Conservation (phyloP, 2,797 vertebrate species). For the Diglossa cyanea region DNA sequence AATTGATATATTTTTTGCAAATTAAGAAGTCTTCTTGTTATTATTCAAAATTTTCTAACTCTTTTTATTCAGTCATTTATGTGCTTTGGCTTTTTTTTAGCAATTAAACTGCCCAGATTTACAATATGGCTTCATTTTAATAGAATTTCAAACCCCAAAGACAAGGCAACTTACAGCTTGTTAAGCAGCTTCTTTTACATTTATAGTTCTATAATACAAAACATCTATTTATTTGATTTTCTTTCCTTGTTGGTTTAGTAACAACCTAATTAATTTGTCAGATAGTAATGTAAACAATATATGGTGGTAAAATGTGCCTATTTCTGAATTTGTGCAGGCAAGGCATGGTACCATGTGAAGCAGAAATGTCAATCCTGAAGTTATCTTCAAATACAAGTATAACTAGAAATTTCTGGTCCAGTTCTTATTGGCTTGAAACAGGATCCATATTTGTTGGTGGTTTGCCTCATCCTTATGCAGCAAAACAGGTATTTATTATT, state of each 20-base stretch:
- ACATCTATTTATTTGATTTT: slow-evolving; percentile 45
- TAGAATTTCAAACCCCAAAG: not conserved
- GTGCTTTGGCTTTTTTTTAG: not conserved
- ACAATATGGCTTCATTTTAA: slow-evolving; percentile 21
- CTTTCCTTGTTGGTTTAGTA: slow-evolving; percentile 33
- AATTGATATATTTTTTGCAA: not conserved
- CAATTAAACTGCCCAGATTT: slow-evolving; percentile 6
- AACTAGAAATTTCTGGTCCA: slow-evolving; percentile 67
- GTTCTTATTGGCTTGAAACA: slow-evolving; percentile 61
- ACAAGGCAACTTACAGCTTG: not conserved
- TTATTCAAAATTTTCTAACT: not conserved
- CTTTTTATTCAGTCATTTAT: not conserved
- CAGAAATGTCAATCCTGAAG: slow-evolving; percentile 76
- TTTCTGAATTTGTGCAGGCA: slow-evolving; percentile 77
- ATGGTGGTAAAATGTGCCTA: slow-evolving; percentile 7
- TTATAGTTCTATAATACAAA: slow-evolving; percentile 30
- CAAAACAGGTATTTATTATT: slow-evolving; percentile 70
- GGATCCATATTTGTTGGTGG: slow-evolving; percentile 81
- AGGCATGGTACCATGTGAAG: slow-evolving; percentile 78
- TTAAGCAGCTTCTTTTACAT: slow-evolving; percentile 19
- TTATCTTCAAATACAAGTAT: slow-evolving; percentile 61
- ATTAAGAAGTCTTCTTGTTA: not conserved
- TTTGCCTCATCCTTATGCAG: slow-evolving; percentile 68
- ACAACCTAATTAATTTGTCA: slow-evolving; percentile 47
- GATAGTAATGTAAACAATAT: not conserved